Conservation (phyloP, 2,113 vertebrate genomes). For the Thunnus thynnus region DNA sequence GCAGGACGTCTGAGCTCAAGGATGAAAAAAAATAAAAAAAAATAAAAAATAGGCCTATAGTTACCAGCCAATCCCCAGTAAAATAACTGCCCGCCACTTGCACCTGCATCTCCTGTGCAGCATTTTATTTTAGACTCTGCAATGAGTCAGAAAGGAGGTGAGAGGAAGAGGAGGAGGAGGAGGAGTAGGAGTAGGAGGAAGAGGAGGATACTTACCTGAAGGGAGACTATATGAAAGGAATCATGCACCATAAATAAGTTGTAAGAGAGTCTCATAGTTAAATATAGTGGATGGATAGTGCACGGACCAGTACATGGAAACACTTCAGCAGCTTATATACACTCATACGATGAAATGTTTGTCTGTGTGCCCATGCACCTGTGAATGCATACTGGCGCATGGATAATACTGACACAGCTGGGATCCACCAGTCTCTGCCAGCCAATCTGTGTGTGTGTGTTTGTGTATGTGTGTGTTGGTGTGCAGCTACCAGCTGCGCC, state of each 20-base stretch:
- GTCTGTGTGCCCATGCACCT: conserved; percentile 44
- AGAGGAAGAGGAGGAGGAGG: conserved; percentile 48
- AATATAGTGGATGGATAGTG: not conserved
- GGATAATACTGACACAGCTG: conserved; percentile 66
- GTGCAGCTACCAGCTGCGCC: conserved; percentile 62
- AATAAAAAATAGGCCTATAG: conserved; percentile 27
- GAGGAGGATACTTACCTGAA: conserved; percentile 50
- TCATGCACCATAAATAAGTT: conserved; percentile 40
- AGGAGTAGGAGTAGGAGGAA: conserved; percentile 32
- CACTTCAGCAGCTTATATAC: conserved; percentile 16
- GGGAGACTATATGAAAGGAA: conserved; percentile 54
- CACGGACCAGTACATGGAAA: not conserved
- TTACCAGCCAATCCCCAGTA: conserved; percentile 46
- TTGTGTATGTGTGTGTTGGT: conserved; percentile 15
- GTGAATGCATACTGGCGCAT: conserved; percentile 48
- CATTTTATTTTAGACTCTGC: conserved; percentile 72
- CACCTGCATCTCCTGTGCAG: conserved; percentile 62
- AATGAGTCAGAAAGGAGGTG: conserved; percentile 71
- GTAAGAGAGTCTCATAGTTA: not conserved
- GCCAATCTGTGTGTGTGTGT: conserved; percentile 9
- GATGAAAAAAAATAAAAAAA: conserved; percentile 24
- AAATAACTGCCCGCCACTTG: conserved; percentile 52
- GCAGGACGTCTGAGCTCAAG: conserved; percentile 60
- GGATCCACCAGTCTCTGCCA: conserved; percentile 57
- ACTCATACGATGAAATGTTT: conserved; percentile 10